Percentiles rank a stretch among this genome's conserved stretches.
Conservation (phyloP, 2,888 invertebrate species). For the Oligia latruncula region DNA sequence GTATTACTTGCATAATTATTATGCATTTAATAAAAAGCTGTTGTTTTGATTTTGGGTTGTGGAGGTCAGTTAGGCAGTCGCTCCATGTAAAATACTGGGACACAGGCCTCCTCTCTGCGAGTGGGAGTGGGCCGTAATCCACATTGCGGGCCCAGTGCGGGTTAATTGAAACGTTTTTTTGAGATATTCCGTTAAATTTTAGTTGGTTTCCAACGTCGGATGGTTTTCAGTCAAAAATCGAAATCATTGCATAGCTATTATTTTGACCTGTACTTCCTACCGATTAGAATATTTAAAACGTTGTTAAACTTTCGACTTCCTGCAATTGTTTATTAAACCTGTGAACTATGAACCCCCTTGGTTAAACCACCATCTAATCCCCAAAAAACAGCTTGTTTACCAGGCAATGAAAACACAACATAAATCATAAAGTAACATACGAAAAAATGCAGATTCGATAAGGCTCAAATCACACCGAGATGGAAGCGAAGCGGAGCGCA, state of each 20-base stretch:
- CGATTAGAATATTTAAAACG: background rate
- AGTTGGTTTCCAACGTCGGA: rapidly evolving
- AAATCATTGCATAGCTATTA: background rate
- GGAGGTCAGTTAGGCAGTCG: too few relatives aligned
- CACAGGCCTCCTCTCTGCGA: too few relatives aligned
- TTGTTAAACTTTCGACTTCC: too few relatives aligned
- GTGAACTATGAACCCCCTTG: background rate
- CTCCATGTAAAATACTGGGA: too few relatives aligned
- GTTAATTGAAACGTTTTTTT: background rate
- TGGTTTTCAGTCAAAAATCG: background rate
- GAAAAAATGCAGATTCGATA: conserved; percentile 66
- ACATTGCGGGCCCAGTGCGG: too few relatives aligned
- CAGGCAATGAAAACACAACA: conserved; percentile 29
- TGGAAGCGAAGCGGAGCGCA: too few relatives aligned
- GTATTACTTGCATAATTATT: too few relatives aligned
- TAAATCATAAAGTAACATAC: conserved; percentile 48
- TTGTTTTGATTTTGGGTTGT: too few relatives aligned
- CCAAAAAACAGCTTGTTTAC: conserved; percentile 21
- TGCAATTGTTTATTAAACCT: background rate
- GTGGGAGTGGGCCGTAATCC: too few relatives aligned
- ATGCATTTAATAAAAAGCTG: too few relatives aligned
- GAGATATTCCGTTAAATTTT: background rate
- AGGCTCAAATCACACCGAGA: too few relatives aligned
- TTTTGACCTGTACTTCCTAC: background rate
- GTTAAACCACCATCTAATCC: background rate